Base-by-base conservation (phyloP, 2,797 vertebrate species). In the Sardinella longiceps region DNA sequence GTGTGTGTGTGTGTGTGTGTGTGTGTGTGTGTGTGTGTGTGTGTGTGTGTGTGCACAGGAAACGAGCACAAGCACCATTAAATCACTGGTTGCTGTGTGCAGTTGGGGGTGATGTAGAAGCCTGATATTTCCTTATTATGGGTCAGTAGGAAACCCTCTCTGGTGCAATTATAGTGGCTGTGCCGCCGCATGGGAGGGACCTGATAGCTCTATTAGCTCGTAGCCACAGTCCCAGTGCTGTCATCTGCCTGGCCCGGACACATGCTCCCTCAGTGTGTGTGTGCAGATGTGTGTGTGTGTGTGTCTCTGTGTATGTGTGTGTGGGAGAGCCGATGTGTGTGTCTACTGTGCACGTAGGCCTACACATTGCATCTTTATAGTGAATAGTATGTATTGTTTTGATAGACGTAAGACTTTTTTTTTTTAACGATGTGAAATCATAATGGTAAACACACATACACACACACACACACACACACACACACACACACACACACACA, bases 141-240 rank as follows among this genome's bases (percentile, higher is more conserved):
- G 89, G 87, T 87, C 88, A 89, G 86, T 80, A 77, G 81, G 63
- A 91, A 91, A 90, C 88, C 85, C 92, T 93, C 90, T 86, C 80
- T 90, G 89, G 91, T 89, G 92, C 92, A 91, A 93, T 93, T 94
- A 94, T 83, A 89, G 82, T 87, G 87, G 14, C 82, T 90, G 87
- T 91, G 86, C 89, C 87, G 89, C 92, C 92, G 82, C 88, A 83
- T 23, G 87, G 92, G 89, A 87, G 86, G 81, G 82, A 81, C 86
- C 87, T 90, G 89, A 93, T 92, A 88, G 90, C 88, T 92, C 91
- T 92, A 92, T 93, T 94, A 92, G 89, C 89, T 93, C 89, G 80
- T 86, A 85, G 87, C 89, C 88, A 90, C 83, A 82, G 82, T 91
- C 89, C 83, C 88, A 86, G 85, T 60, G 81, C 83, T 87, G 85